phyloP scores from a whole-genome alignment of 1,140 invertebrate species.

The Rhysida immarginata region DNA sequence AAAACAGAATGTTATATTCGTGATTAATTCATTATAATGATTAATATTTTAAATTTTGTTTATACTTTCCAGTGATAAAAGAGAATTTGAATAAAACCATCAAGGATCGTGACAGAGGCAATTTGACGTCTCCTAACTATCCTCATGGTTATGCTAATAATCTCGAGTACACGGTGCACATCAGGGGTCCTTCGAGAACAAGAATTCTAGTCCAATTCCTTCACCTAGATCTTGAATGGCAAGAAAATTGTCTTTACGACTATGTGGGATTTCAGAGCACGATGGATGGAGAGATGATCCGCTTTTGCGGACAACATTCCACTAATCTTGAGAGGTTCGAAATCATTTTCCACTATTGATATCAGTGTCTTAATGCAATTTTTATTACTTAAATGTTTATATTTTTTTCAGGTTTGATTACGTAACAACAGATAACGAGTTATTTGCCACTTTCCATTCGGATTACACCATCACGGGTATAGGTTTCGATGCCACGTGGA shows the following conservation, averaged over 20 bases:
- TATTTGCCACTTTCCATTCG: conserved; percentile 45
- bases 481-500: conserved; percentile 50
- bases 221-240: conserved; percentile 49
- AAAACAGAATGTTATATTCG: not conserved
- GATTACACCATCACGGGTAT: conserved; percentile 47
- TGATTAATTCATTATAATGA: not conserved
- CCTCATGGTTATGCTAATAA: conserved; percentile 49
- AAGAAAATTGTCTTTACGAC: conserved; percentile 59
- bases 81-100: conserved; percentile 31
- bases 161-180: conserved; percentile 44
- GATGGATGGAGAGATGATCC: conserved; percentile 14
- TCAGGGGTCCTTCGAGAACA: conserved; percentile 40
- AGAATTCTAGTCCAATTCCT: conserved; percentile 47
- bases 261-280: conserved; percentile 39
- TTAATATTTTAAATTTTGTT: too few relatives aligned
- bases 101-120: conserved; percentile 34
- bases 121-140: conserved; percentile 43
- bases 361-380: not conserved
- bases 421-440: conserved; percentile 41
- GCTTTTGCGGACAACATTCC: conserved; percentile 19
- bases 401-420: conserved; percentile 36
- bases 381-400: conserved; percentile 9
- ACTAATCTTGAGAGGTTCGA: conserved; percentile 17
- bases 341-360: not conserved
- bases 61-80: not conserved